Evolutionary conservation across 2,797 vertebrate species (phyloP).

Genomic region (Acanthis flammea): DNA sequence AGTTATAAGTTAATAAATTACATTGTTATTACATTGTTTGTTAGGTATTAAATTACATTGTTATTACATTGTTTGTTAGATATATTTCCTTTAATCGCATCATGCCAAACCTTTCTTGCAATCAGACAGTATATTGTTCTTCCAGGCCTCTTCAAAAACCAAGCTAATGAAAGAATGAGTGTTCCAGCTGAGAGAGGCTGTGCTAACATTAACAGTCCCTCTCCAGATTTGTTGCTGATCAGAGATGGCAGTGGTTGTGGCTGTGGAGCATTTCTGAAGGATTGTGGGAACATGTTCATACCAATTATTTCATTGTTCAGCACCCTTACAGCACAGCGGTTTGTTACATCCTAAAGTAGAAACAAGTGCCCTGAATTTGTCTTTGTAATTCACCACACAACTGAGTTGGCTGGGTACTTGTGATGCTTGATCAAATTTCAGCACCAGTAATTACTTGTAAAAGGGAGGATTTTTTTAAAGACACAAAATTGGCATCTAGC

Average conservation of each 20-base stretch:
- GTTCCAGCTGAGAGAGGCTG: neutral
- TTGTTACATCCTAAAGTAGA: neutral
- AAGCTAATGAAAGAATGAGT: neutral
- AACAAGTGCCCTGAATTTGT: slow-evolving; percentile 3
- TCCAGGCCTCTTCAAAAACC: neutral
- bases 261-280: neutral
- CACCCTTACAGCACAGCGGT: neutral
- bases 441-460: neutral
- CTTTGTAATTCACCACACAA: neutral
- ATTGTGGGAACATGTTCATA: neutral
- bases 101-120: neutral
- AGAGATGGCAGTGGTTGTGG: neutral
- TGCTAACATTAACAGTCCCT: neutral
- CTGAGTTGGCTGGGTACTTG: neutral
- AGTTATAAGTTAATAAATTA: neutral
- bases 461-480: neutral
- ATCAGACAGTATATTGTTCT: neutral
- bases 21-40: too few species aligned
- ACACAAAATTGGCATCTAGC: neutral
- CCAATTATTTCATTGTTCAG: slow-evolving; percentile 23
- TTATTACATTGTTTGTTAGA: neutral
- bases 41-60: neutral
- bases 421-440: neutral
- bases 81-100: neutral
- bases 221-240: neutral